Percentiles rank a stretch among this genome's conserved stretches.
phyloP scores from a whole-genome alignment of 2,113 vertebrate species.

The Eudyptes chrysolophus region DNA sequence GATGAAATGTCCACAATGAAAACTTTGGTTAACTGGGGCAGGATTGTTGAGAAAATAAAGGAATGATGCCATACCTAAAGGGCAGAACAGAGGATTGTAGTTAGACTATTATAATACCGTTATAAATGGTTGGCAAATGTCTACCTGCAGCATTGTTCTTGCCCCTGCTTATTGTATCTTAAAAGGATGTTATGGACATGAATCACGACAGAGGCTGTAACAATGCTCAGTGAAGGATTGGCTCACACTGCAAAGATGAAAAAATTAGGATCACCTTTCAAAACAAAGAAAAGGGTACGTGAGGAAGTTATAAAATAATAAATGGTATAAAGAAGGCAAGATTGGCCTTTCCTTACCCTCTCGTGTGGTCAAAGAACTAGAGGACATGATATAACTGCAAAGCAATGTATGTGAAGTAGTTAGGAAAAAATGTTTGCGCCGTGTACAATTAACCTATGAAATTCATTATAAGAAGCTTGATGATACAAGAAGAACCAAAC shows the following conservation, averaged over 20 bases:
- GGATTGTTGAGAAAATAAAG: not conserved
- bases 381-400: not conserved
- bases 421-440: conserved; percentile 31
- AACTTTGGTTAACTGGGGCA: rapidly evolving
- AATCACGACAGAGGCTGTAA: not conserved
- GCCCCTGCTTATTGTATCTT: not conserved
- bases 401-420: conserved; percentile 35
- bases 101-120: rapidly evolving
- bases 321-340: not conserved
- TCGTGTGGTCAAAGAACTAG: not conserved
- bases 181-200: rapidly evolving
- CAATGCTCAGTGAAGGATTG: not conserved
- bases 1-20: not conserved
- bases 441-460: not conserved
- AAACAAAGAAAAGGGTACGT: not conserved
- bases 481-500: not conserved
- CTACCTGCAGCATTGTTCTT: not conserved
- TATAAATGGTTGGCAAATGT: not conserved
- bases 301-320: not conserved
- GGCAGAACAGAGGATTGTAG: not conserved
- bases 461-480: not conserved
- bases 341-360: not conserved
- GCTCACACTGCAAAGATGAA: not conserved
- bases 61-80: not conserved
- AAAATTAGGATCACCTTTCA: not conserved